phyloP scores from a whole-genome alignment of 2,888 invertebrate species.

The Notodonta ziczac region DNA sequence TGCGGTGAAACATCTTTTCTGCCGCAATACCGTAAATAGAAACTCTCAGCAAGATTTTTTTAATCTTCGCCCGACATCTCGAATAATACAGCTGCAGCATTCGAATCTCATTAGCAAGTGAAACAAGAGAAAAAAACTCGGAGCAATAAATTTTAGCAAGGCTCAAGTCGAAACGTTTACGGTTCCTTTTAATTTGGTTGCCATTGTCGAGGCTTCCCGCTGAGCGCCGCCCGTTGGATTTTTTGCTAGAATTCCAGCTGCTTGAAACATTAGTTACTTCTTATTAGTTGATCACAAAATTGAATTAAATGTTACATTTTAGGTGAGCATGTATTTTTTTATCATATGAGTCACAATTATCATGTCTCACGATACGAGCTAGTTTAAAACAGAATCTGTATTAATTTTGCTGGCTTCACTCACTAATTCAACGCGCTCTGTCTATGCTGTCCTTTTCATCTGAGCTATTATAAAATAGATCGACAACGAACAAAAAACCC shows the following conservation, averaged over 20 bases:
- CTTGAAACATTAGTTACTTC: conserved; percentile 76
- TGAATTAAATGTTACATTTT: conserved; percentile 45
- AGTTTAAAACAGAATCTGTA: too few species aligned
- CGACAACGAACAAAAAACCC: conserved; percentile 35
- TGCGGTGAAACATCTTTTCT: conserved; percentile 48
- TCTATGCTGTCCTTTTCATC: too few species aligned
- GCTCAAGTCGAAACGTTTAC: conserved; percentile 82
- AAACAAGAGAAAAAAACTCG: conserved; percentile 78
- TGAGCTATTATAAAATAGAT: neutral
- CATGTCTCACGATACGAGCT: neutral
- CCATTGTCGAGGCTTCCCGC: conserved; percentile 81
- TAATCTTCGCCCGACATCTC: conserved; percentile 64
- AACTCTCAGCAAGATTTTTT: conserved; percentile 56
- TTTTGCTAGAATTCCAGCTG: conserved; percentile 81
- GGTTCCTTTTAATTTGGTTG: conserved; percentile 84
- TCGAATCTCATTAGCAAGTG: conserved; percentile 81
- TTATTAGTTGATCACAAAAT: conserved; percentile 77
- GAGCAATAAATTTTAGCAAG: conserved; percentile 82
- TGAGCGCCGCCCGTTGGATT: conserved; percentile 72
- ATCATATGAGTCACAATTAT: neutral
- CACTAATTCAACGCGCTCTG: neutral
- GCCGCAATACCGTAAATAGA: conserved; percentile 47
- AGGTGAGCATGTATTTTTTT: neutral
- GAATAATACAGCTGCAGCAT: conserved; percentile 77
- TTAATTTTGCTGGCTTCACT: neutral